Percentiles rank a stretch among this genome's conserved stretches.
These are phyloP conservation scores for Urocyon cinereoargenteus DNA, from an alignment of 2,797 vertebrate genomes.

Conservation along the genomic window DNA sequence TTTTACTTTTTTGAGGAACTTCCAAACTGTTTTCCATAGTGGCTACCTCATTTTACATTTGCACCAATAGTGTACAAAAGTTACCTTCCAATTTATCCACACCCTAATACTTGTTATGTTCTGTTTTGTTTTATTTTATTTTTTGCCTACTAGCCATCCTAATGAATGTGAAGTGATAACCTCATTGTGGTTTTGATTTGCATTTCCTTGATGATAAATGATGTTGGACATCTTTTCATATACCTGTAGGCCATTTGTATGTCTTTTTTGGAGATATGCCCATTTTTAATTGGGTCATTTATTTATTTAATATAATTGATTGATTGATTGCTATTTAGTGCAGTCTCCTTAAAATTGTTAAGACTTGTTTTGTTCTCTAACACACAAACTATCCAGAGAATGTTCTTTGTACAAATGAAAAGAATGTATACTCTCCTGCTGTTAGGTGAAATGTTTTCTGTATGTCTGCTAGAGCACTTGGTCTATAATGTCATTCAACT, in stretches of 20 bases:
- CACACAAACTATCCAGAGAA: neutral
- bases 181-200: neutral
- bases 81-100: neutral
- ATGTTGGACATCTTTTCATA: neutral
- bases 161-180: neutral
- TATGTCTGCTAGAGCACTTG: neutral
- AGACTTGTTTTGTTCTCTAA: neutral
- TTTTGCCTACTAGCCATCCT: neutral
- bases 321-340: neutral
- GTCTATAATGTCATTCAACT: neutral
- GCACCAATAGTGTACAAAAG: neutral
- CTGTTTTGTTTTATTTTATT: neutral
- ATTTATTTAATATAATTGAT: neutral
- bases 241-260: neutral
- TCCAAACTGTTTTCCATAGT: neutral
- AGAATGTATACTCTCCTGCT: neutral
- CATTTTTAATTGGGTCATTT: neutral
- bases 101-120: neutral
- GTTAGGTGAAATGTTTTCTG: neutral
- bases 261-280: neutral
- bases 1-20: neutral
- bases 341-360: neutral
- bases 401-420: neutral
- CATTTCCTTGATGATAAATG: neutral
- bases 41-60: neutral